These are phyloP conservation scores for Phylloscopus whistleri DNA, from an alignment of 2,113 vertebrate species.

Conservation along the genomic window DNA sequence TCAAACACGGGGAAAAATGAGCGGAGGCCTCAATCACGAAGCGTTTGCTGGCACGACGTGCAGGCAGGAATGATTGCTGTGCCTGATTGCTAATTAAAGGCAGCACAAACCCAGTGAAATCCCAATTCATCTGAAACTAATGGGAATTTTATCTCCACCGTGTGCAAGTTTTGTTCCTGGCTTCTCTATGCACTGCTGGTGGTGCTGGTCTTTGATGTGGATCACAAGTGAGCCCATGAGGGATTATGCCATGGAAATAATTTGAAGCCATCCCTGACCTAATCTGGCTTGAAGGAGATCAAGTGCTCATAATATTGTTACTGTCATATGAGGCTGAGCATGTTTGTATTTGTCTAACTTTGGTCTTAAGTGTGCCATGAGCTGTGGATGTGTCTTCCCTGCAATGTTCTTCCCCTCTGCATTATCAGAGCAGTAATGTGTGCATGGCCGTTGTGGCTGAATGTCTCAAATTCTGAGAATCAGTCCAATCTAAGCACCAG, in stretches of 20 bases:
- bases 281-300: conserved; percentile 1
- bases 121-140: neutral
- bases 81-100: neutral
- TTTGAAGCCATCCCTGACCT: neutral
- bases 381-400: neutral
- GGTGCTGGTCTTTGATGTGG: neutral
- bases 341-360: neutral
- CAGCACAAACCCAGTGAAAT: neutral
- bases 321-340: neutral
- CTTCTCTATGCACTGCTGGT: neutral
- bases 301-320: neutral
- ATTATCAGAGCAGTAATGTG: neutral
- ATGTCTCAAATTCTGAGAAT: neutral
- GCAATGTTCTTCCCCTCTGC: neutral
- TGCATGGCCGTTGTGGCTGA: neutral
- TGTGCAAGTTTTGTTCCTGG: neutral
- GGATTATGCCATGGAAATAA: neutral
- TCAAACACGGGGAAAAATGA: neutral
- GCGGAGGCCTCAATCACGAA: neutral
- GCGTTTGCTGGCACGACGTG: neutral
- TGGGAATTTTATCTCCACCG: neutral
- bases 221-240: neutral
- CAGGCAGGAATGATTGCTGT: neutral
- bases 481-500: neutral
- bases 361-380: neutral